A percentile compares a stretch with the other conserved stretches of the same genome.
phyloP scores from a whole-genome alignment of 23 tunicate genomes.

The Ascidia mentula region DNA sequence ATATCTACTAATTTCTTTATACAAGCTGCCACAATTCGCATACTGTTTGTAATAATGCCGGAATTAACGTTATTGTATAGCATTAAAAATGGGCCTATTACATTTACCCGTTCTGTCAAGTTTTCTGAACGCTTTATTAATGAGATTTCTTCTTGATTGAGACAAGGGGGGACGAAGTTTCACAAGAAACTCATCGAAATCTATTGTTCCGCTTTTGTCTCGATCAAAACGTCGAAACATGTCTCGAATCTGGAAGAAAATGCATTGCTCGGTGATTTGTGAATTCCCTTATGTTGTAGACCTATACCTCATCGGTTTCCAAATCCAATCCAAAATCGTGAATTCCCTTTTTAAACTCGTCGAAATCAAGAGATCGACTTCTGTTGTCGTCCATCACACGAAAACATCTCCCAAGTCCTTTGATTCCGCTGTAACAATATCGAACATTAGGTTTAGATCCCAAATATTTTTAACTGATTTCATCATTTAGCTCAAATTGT shows the following conservation, averaged over 20 bases:
- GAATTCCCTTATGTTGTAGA: too few relatives aligned
- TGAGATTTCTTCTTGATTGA: constrained; percentile 44
- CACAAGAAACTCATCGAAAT: constrained; percentile 80
- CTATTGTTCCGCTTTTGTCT: constrained; percentile 76
- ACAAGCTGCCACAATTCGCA: neutral
- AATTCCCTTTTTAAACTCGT: constrained; percentile 73
- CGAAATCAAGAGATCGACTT: constrained; percentile 48
- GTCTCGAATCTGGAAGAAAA: too few relatives aligned
- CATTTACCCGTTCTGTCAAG: constrained; percentile 69
- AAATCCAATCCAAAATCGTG: constrained; percentile 58
- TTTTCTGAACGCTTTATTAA: constrained; percentile 66
- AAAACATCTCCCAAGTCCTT: constrained; percentile 73
- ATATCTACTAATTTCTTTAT: too few relatives aligned
- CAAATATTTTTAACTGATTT: too few relatives aligned
- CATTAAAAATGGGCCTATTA: neutral
- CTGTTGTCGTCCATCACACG: constrained; percentile 78
- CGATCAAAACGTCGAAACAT: constrained; percentile 66
- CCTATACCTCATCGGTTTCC: constrained; percentile 46
- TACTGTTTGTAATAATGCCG: neutral
- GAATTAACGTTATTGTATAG: neutral
- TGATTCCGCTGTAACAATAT: constrained; percentile 54
- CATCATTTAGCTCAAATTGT: too few relatives aligned
- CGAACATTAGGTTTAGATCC: too few relatives aligned
- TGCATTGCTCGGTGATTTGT: too few relatives aligned
- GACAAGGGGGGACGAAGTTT: constrained; percentile 84